Evolutionary conservation across 2,113 vertebrate species (phyloP), one percentile per base, ranked within the genome.

Genomic region (Pelecanoides urinatrix): DNA sequence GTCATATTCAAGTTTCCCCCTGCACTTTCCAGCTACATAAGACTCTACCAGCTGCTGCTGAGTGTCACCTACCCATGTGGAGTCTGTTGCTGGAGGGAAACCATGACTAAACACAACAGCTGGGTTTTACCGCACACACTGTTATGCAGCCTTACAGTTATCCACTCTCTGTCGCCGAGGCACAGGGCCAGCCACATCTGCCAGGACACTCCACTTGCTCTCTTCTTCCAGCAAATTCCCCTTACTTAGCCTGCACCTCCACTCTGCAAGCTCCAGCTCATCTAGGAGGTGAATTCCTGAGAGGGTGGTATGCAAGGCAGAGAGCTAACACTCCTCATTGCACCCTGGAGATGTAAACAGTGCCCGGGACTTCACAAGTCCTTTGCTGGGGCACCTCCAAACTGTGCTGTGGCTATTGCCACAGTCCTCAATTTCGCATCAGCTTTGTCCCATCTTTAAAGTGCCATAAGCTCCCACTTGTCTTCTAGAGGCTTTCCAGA

Each of bases 161-260:
- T 26, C 26, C 1, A 0, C 15, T 58, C 25, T 50, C 59, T 1
- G 1, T 10, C 7, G 3, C 20, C 1, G 13, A 40, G 66, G 38
- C 47, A 23, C n/a, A 27, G 71, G 52, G 27, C 30, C 58, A 71
- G 42, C 13, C 47, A 16, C 21, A 30, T 68, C 76, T 58, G 6
- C 56, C 29, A 30, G 59, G 55, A 61, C 32, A 17, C 38, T 42
- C n/a, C 63, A 13, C 21, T 53, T 47, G 62, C 42, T 56, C 72
- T 53, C 36, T 52, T 62, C 29, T 55, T 84, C 52, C 81, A 30
- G 72, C 23, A 71, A 20, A 32, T 30, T 45, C 58, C 52, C 52
- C 63, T 47, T 30, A 5, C 45, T 55, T 59, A 16, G 2, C 74
- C 38, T 21, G 27, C 21, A 16, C 27, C 49, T 67, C 50, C 38